A percentile compares a stretch with the other conserved stretches of the same genome.
Conservation (phyloP, 2,888 invertebrate species). For the Eilema depressum region DNA sequence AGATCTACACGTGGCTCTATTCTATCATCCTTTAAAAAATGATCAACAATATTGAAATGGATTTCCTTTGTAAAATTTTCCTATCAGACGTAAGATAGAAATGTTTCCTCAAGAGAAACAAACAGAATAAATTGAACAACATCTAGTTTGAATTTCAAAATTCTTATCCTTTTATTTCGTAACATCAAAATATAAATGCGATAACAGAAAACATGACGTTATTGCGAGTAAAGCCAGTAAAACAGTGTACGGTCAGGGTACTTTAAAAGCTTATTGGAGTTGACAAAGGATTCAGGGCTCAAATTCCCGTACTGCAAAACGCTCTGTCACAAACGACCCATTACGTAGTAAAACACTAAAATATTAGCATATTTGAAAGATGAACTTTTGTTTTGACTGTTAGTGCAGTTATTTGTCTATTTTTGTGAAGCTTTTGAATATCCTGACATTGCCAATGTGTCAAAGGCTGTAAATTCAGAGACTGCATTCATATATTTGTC, state of each 20-base stretch:
- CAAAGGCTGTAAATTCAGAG: too few species aligned
- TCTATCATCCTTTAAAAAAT: slow-evolving; percentile 16
- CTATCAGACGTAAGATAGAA: not conserved
- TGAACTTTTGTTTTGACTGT: slow-evolving; percentile 26
- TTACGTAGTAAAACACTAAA: slow-evolving; percentile 38
- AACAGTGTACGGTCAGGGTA: slow-evolving; percentile 37
- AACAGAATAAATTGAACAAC: not conserved
- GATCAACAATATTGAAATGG: not conserved
- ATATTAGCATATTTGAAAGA: slow-evolving; percentile 42
- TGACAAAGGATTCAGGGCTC: slow-evolving; percentile 45
- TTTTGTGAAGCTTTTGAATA: not conserved
- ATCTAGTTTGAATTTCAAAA: slow-evolving; percentile 2
- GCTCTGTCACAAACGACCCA: slow-evolving; percentile 26
- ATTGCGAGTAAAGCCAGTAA: slow-evolving; percentile 32
- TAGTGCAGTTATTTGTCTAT: slow-evolving; percentile 24
- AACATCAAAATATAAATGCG: slow-evolving; percentile 43
- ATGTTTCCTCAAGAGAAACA: not conserved
- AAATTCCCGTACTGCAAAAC: slow-evolving; percentile 41
- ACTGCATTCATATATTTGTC: too few species aligned
- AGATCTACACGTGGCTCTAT: slow-evolving; percentile 23
- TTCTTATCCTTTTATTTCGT: slow-evolving; percentile 14
- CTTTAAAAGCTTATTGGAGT: slow-evolving; percentile 48
- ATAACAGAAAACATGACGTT: slow-evolving; percentile 40
- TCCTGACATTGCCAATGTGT: not conserved
- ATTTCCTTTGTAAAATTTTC: not conserved